Evolutionary conservation across 2,888 invertebrate genomes (phyloP), one percentile per base, ranked within the genome.

Genomic region (Atrina japonica): DNA sequence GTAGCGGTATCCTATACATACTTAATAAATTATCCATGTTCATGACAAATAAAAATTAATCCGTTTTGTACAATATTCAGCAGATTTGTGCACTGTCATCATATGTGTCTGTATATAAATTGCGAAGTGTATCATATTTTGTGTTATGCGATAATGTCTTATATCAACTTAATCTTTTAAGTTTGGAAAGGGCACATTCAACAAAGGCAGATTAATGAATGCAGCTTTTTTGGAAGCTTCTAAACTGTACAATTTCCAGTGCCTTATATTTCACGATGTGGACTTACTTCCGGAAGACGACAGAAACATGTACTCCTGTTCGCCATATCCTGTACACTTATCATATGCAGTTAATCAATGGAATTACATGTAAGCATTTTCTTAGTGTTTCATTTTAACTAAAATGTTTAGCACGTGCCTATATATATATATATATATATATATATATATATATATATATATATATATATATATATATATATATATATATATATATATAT

Each of bases 151-250:
- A n/a, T n/a, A n/a, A n/a, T n/a, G n/a, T n/a, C n/a, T n/a, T n/a
- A n/a, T n/a, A n/a, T n/a, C 29, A 5, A 18, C 43, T 43, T 52
- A 23, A 16, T 55, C 66, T 16, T 75, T 77, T 43, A 82, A 92
- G 94, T 77, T 93, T 76, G 94, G 95, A 78, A 92, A 93, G 9
- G 92, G 93, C 63, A 94, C 95, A 14, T 98, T 98, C 91, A 98
- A 98, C 92, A 94, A 97, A 76, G 99, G 98, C 1, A 96, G 96
- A 92, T 92, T 99, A 76, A 97, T 99, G 96, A 99, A 99, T 91
- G 95, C 98, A 27, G 99, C 98, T 14, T 98, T 95, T 91, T 93
- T 94, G 81, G 98, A 99, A 91, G 97, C 97, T 40, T 92, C 95
- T 88, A 95, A 95, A 85, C 64, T 96, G 93, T 89, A 94, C 94